Evolutionary conservation across 2,888 invertebrate genomes (phyloP), one percentile per base, ranked within the genome.

Genomic region (Macrophya annulata): DNA sequence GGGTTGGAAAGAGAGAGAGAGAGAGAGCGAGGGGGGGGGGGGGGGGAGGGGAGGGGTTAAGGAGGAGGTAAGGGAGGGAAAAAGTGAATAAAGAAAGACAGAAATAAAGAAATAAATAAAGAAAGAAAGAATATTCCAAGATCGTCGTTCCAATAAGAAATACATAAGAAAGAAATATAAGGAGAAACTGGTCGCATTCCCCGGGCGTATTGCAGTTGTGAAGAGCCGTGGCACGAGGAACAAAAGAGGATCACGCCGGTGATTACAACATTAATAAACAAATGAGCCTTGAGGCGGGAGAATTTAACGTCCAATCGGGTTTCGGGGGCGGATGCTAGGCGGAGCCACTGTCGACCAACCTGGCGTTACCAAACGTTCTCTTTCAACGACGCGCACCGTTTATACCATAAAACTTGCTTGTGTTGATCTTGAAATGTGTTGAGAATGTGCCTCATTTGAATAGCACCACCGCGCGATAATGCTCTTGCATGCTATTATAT

Each of bases 221-320:
- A 59, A n/a, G 10, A 17, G 31, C 48, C 25, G 31, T 21, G 76
- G 45, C 17, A 83, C 65, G 89, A 89, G 90, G 91, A 92, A 93
- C 92, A 92, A 91, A 92, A 92, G 93, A 92, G 92, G 92, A 93
- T 93, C 83, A 90, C 90, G 90, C 92, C 90, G 90, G 90, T 93
- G 93, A 93, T 93, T 93, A 93, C 93, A 93, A 93, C 93, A 93
- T 93, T 93, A 93, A 93, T 93, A 93, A 93, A 93, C 93, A 93
- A 93, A 93, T 93, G 93, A 93, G 92, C 90, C 92, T 91, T 89
- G 89, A 91, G 91, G 92, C 92, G 92, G 91, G 91, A 91, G 91
- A 90, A 90, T 89, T 88, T 87, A 87, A 88, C 89, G 90, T 89
- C 93, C 93, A 93, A 93, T 93, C 87, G 89, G 88, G 86, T 84